Evolutionary conservation across 2,888 invertebrate species (phyloP).

Genomic region (Tetheella fluctuosa): DNA sequence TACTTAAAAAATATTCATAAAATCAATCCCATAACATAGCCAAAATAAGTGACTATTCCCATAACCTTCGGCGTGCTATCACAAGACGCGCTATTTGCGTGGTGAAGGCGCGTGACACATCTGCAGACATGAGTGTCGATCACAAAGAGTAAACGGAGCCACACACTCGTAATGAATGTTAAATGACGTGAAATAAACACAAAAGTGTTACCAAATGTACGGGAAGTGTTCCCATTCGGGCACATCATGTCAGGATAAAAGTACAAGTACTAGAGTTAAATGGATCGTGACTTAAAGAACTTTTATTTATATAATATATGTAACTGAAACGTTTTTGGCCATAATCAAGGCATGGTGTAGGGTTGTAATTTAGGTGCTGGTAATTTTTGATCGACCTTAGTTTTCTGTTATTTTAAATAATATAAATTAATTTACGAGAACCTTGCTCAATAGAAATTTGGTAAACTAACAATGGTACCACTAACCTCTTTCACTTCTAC

Average conservation of each 20-base stretch:
- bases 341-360: too few relatives aligned
- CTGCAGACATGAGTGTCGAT: background rate
- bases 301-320: background rate
- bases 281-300: background rate
- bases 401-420: too few relatives aligned
- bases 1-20: too few relatives aligned
- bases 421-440: too few relatives aligned
- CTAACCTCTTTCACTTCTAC: too few relatives aligned
- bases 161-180: conserved; percentile 3
- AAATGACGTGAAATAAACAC: conserved; percentile 5
- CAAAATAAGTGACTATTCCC: background rate
- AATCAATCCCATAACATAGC: background rate
- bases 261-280: background rate
- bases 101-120: background rate
- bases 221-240: background rate
- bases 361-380: too few relatives aligned
- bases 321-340: too few relatives aligned
- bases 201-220: background rate
- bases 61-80: background rate
- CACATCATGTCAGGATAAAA: background rate
- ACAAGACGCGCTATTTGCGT: background rate
- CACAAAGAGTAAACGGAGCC: background rate
- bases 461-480: too few relatives aligned
- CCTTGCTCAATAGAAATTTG: too few relatives aligned
- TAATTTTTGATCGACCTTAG: too few relatives aligned